Evolutionary conservation across 2,888 invertebrate species (phyloP), one percentile per base, ranked within the genome.

Genomic region (Lasioglossum vierecki): DNA sequence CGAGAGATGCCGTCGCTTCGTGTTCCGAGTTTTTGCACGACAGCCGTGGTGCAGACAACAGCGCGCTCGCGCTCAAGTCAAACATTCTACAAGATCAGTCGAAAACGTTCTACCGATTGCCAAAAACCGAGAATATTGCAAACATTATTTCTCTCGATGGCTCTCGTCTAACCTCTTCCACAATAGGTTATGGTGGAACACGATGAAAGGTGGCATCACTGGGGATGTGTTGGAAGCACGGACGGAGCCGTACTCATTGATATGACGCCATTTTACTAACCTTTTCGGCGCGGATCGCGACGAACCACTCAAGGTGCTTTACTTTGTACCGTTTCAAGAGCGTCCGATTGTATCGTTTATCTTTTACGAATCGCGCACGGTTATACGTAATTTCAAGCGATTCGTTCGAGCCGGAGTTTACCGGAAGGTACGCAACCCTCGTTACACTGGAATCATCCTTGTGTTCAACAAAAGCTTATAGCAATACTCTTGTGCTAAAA

Each of bases 211-310:
- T 93, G 94, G 93, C 93, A 92, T 92, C 93, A 92, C 93, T 93
- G 93, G 90, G 87, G 84, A 90, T 83, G 87, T 86, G 91, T 91
- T 89, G 90, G 91, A 91, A 91, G 89, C 82, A 87, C 86, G 88
- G 88, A 87, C 85, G 87, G 85, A 88, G 88, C 80, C 87, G 93
- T 89, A 92, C 92, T 93, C 92, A 88, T 89, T 92, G 92, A 92
- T 92, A 93, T 93, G 95, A 94, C 95, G 95, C 95, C 95, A 95
- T 95, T 94, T 95, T 95, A 95, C 93, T 94, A 95, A 95, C 95
- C 95, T 95, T 93, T 93, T 91, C 92, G 92, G 91, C 91, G 92
- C 92, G 92, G 90, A 91, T 91, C 81, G 83, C 84, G 76, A 86
- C 85, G 82, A 88, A 88, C 79, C 63, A 83, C 77, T 82, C 72